Base-by-base conservation (phyloP, 2,113 vertebrate genomes). In the Melospiza melodia region DNA sequence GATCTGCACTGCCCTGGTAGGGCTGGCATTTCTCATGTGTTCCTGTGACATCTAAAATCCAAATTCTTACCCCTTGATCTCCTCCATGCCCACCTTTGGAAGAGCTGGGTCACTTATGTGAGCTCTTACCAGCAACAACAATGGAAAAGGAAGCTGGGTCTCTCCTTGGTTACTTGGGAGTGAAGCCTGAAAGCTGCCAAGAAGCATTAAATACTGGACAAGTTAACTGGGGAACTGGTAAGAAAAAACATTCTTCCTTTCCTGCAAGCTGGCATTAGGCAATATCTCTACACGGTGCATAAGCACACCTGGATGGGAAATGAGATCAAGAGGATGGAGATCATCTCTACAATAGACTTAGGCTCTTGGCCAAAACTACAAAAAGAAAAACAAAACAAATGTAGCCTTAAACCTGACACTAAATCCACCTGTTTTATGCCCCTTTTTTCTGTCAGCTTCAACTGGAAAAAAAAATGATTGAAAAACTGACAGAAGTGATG, bases 91-190 rank as follows among this genome's bases (percentile, higher is more conserved):
- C 75, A 84, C 11, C 25, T 69, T 73, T 74, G 49, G 43, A 81
- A 84, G 16, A 78, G 28, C 8, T 1, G 0, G 3, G 15, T 73
- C 72, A 77, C 8, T n/a, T 63, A 9, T 0, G 62, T 15, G 13
- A 87, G 46, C 17, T 48, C 37, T 62, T 41, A 77, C 14, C 24
- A 77, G 68, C 55, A 92, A 48, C 4, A 69, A 23, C 59, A 80
- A 71, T 49, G 25, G 33, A 46, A 69, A 81, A 74, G 15, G 35
- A 67, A 91, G 24, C 17, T 51, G 12, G 1, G 11, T 66, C 11
- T 78, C 44, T 35, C 49, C 71, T 59, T 55, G 11, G 43, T 57
- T 46, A 30, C 21, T 54, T 61, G 22, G 28, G 49, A 76, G 6
- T 20, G 12, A 84, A 84, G 62, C 24, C 67, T 68, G 19, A 59